Conservation (phyloP, 2,113 vertebrate species). For the Zapornia atra region DNA sequence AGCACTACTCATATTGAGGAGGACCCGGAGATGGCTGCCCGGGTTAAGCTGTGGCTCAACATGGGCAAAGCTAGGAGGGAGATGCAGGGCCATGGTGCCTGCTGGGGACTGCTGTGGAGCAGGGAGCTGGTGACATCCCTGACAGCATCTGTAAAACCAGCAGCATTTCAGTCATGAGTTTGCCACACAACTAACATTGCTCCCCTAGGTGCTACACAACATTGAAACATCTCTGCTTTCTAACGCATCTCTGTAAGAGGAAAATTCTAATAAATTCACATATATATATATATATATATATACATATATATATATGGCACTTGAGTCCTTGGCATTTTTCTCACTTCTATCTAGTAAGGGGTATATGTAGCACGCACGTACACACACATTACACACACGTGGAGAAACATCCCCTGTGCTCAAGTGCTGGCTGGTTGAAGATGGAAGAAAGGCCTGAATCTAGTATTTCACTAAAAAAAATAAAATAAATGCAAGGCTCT, state of each 20-base stretch:
- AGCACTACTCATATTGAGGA: accelerated
- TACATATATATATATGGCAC: not conserved
- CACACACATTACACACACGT: too few relatives aligned
- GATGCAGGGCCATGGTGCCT: accelerated
- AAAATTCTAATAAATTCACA: not conserved
- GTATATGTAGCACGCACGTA: accelerated
- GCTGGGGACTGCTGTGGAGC: not conserved
- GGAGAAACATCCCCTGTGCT: not conserved
- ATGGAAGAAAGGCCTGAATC: not conserved
- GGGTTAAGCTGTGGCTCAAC: not conserved
- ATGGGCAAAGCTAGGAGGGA: not conserved
- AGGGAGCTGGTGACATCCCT: not conserved
- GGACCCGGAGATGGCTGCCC: not conserved
- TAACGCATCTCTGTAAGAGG: not conserved
- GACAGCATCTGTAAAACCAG: not conserved
- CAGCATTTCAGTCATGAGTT: not conserved
- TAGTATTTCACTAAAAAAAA: not conserved
- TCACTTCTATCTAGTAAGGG: not conserved
- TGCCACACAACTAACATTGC: not conserved
- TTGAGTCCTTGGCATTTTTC: not conserved
- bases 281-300: too few relatives aligned
- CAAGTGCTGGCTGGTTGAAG: not conserved
- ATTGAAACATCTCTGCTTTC: not conserved
- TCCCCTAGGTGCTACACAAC: not conserved
- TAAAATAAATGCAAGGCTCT: not conserved